Percentiles rank a stretch among this genome's conserved stretches.
These are phyloP conservation scores for Myrmophylax atrothorax DNA, from an alignment of 2,113 vertebrate genomes.

Conservation along the genomic window DNA sequence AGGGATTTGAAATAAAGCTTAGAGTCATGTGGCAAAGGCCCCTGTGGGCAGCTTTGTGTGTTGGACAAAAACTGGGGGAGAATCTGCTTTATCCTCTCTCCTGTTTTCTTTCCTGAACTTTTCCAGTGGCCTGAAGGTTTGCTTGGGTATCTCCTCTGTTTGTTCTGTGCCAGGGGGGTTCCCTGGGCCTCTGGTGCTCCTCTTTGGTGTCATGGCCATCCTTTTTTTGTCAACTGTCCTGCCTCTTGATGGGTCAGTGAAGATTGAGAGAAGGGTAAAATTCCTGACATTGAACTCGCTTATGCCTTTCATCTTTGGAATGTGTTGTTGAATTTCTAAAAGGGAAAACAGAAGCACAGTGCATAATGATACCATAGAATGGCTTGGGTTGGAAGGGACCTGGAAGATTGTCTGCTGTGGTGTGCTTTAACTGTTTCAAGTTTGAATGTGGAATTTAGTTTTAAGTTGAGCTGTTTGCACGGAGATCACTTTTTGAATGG, in stretches of 20 bases:
- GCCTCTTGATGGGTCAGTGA: not conserved
- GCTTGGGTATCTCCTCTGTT: fast-evolving
- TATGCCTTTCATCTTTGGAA: not conserved
- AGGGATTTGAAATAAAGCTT: not conserved
- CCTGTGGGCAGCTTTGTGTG: fast-evolving
- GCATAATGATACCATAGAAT: fast-evolving
- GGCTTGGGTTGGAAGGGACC: not conserved
- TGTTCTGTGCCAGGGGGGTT: not conserved
- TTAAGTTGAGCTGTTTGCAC: not conserved
- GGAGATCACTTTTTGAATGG: not conserved
- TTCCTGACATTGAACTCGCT: not conserved
- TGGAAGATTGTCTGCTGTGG: not conserved
- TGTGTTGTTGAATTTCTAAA: not conserved
- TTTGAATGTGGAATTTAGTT: not conserved
- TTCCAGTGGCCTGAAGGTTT: too few species aligned
- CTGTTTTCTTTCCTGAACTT: not conserved
- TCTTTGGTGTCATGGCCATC: not conserved
- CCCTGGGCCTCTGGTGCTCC: fast-evolving
- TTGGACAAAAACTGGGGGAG: fast-evolving
- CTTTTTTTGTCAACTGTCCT: not conserved
- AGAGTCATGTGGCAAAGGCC: fast-evolving
- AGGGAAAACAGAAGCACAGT: not conserved
- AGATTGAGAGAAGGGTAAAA: not conserved
- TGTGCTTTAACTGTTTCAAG: not conserved
- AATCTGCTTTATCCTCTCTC: not conserved